These are phyloP conservation scores for Epizoanthus fatuus DNA, from an alignment of 92 coral and sea anemone genomes.

Conservation along the genomic window DNA sequence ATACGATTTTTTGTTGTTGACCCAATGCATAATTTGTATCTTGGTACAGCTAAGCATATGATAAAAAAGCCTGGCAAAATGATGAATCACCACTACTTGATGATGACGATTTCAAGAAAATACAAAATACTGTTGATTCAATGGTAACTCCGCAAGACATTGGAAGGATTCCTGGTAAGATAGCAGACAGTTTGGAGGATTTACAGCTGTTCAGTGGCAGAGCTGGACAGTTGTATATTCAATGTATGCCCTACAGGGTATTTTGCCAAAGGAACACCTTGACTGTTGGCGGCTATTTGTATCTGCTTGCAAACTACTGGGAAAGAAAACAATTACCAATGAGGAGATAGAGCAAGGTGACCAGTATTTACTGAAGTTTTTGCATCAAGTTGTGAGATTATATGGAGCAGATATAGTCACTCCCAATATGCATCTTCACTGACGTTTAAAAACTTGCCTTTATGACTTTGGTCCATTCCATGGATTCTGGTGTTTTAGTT, in stretches of 20 bases:
- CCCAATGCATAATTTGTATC: conserved; percentile 71
- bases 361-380: conserved; percentile 35
- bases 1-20: conserved; percentile 66
- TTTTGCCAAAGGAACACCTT: conserved; percentile 65
- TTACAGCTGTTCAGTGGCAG: conserved; percentile 80
- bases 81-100: conserved; percentile 50
- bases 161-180: conserved; percentile 72
- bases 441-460: conserved; percentile 64
- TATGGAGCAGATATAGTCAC: conserved; percentile 61
- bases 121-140: conserved; percentile 52
- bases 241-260: conserved; percentile 57
- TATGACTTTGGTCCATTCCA: conserved; percentile 70
- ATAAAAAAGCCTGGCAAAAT: conserved; percentile 64
- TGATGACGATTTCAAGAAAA: conserved; percentile 53
- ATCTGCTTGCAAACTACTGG: conserved; percentile 64
- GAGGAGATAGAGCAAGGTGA: conserved; percentile 61
- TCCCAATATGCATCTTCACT: conserved; percentile 79
- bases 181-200: conserved; percentile 60
- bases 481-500: conserved; percentile 72
- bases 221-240: conserved; percentile 72
- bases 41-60: conserved; percentile 70
- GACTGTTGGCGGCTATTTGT: conserved; percentile 70
- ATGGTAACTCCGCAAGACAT: conserved; percentile 71
- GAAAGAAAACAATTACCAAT: conserved; percentile 52
- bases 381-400: conserved; percentile 42